Evolutionary conservation across 30 jellyfish, hydroid and myxozoan species (phyloP).

Genomic region (Hydractinia symbiolongicarpus): DNA sequence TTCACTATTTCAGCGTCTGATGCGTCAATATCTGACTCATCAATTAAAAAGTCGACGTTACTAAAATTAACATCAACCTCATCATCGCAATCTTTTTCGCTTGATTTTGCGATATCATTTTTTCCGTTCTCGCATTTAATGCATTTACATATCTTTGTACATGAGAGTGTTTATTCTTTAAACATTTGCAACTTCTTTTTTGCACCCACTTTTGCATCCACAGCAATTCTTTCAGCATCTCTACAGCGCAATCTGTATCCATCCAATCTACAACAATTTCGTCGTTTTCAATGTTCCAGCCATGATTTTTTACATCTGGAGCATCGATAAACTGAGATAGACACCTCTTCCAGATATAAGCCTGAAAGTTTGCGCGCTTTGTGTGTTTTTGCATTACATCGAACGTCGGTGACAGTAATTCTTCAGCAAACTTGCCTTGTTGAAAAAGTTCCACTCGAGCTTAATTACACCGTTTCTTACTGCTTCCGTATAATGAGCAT

Average conservation of each 20-base stretch:
- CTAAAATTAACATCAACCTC: neutral
- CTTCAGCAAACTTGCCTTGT: neutral
- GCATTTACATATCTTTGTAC: constrained; percentile 49
- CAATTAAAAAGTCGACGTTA: neutral
- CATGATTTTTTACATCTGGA: constrained; percentile 31
- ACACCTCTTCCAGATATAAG: constrained; percentile 42
- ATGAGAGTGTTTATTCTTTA: constrained; percentile 16
- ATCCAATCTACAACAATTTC: constrained; percentile 41
- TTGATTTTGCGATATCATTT: too few species aligned
- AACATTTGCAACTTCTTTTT: constrained; percentile 44
- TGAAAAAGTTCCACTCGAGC: neutral
- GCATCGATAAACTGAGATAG: constrained; percentile 28
- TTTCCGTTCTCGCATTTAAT: too few species aligned
- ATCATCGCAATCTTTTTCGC: too few species aligned
- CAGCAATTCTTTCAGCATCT: neutral
- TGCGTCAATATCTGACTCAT: neutral
- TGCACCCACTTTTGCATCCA: constrained; percentile 45
- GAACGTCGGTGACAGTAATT: too few species aligned
- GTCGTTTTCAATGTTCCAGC: constrained; percentile 47
- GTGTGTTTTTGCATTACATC: too few species aligned
- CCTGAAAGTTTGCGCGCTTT: constrained; percentile 50
- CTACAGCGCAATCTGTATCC: neutral
- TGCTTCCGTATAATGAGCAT: neutral
- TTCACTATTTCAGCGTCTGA: neutral
- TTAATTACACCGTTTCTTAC: neutral